Evolutionary conservation across 2,888 invertebrate genomes (phyloP).

Genomic region (Caenorhabditis panamensis): DNA sequence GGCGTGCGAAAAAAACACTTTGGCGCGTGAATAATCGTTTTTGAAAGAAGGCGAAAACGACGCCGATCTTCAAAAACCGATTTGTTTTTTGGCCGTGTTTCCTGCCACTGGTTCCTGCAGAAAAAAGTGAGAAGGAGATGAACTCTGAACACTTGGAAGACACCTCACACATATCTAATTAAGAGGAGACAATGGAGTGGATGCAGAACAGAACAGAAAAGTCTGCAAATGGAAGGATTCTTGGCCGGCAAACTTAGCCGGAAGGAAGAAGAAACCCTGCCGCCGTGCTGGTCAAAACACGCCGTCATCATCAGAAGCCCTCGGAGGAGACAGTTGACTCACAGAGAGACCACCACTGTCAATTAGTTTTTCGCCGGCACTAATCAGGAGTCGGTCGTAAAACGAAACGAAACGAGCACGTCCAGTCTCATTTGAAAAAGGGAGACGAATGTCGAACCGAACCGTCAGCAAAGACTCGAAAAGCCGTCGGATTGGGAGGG

Average conservation of each 20-base stretch:
- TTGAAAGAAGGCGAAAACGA: constrained; percentile 16
- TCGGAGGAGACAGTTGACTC: constrained; percentile 19
- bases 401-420: constrained; percentile 30
- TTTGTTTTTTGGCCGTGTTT: constrained; percentile 30
- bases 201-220: too few relatives aligned
- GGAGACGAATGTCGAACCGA: background rate
- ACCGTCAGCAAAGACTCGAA: too few relatives aligned
- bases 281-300: background rate
- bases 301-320: constrained; percentile 11
- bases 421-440: constrained; percentile 23
- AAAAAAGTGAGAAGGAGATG: constrained; percentile 5
- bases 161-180: constrained; percentile 29
- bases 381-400: constrained; percentile 48
- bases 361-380: constrained; percentile 37
- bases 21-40: constrained; percentile 45
- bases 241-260: background rate
- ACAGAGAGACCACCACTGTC: background rate
- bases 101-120: constrained; percentile 20
- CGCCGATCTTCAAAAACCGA: constrained; percentile 38
- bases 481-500: background rate
- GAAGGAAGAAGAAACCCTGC: too few relatives aligned
- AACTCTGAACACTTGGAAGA: constrained; percentile 41
- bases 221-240: constrained; percentile 25
- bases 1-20: constrained; percentile 49
- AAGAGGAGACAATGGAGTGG: constrained; percentile 24